These are phyloP conservation scores for Phaethon lepturus DNA, from an alignment of 2,113 vertebrate species.

Conservation along the genomic window DNA sequence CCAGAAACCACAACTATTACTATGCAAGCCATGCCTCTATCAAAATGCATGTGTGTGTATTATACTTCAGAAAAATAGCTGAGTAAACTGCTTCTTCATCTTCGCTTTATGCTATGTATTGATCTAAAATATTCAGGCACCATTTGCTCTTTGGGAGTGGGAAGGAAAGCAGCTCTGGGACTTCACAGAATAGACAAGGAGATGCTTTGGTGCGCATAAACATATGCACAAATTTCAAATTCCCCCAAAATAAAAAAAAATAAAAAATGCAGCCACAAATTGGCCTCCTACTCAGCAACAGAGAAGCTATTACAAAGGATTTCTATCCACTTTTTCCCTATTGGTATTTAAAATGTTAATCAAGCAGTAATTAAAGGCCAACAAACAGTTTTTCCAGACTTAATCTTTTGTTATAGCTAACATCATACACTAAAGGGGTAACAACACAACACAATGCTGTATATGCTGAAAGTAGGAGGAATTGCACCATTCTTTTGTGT, in stretches of 20 bases:
- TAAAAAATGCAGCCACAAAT: neutral
- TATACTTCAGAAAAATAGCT: slow-evolving; percentile 12
- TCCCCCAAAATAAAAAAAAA: neutral
- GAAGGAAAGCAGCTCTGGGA: slow-evolving; percentile 10
- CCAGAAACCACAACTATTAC: slow-evolving; percentile 3
- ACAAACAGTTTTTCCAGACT: slow-evolving; percentile 29
- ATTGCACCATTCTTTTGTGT: slow-evolving; percentile 1
- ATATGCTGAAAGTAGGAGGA: slow-evolving; percentile 37
- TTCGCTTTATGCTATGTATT: neutral
- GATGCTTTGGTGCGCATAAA: neutral
- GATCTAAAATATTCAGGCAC: slow-evolving; percentile 50
- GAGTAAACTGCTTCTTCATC: slow-evolving; percentile 35
- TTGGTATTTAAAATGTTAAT: slow-evolving; percentile 46
- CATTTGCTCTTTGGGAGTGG: slow-evolving; percentile 1
- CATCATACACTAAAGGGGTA: slow-evolving; percentile 21
- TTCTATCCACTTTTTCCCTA: neutral
- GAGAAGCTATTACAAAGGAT: neutral
- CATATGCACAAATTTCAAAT: neutral
- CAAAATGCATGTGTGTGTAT: slow-evolving; percentile 7
- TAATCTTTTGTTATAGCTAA: slow-evolving; percentile 50
- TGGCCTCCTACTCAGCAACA: neutral
- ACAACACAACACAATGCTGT: slow-evolving; percentile 1
- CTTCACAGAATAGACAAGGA: neutral
- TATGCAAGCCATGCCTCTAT: slow-evolving; percentile 17
- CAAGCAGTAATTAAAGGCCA: slow-evolving; percentile 29